phyloP scores from a whole-genome alignment of 2,888 invertebrate species.

The Sminthurinus aureus region DNA sequence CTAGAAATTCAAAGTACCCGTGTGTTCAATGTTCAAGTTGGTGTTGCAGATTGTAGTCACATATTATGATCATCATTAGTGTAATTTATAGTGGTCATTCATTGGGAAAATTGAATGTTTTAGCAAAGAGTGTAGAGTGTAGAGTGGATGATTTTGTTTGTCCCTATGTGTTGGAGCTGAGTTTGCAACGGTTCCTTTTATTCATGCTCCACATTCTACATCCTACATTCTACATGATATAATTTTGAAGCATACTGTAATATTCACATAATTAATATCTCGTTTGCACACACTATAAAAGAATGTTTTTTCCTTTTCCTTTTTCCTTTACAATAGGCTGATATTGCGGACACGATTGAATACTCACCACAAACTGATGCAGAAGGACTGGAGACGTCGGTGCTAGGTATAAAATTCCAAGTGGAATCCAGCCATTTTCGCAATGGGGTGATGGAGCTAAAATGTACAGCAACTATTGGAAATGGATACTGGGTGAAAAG shows the following conservation, averaged over 20 bases:
- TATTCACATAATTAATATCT: neutral
- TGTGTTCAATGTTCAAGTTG: too few relatives aligned
- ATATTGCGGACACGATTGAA: constrained; percentile 44
- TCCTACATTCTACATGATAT: too few relatives aligned
- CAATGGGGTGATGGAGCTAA: constrained; percentile 51
- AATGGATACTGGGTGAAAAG: constrained; percentile 57
- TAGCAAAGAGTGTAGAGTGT: neutral
- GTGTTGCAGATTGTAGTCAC: too few relatives aligned
- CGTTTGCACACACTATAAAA: too few relatives aligned
- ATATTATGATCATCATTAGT: too few relatives aligned
- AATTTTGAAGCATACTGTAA: neutral
- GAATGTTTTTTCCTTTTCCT: neutral
- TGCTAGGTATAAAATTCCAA: constrained; percentile 56
- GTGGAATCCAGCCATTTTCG: constrained; percentile 54
- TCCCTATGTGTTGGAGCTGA: neutral
- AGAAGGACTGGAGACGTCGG: constrained; percentile 57
- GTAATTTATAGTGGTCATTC: neutral
- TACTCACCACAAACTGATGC: constrained; percentile 55
- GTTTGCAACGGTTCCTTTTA: too few relatives aligned
- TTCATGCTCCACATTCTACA: too few relatives aligned
- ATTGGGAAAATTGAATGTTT: constrained; percentile 11
- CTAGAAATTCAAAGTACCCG: too few relatives aligned
- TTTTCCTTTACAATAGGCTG: constrained; percentile 7
- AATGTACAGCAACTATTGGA: constrained; percentile 59
- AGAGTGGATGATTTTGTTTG: neutral